A percentile compares a stretch with the other conserved stretches of the same genome.
phyloP scores from a whole-genome alignment of 2,888 invertebrate species.

The Clistopyga incitator region DNA sequence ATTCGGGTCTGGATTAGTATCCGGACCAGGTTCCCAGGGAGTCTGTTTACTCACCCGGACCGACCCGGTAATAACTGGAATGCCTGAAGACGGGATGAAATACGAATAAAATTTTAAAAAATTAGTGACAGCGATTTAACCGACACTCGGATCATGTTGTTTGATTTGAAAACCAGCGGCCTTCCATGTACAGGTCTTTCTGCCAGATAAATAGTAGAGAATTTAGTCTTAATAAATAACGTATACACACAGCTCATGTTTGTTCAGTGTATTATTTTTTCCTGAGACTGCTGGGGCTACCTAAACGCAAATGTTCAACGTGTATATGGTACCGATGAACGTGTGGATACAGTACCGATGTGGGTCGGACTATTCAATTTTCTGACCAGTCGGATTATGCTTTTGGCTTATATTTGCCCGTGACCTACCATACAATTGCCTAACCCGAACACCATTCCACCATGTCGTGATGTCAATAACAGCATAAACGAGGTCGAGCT shows the following conservation, averaged over 20 bases:
- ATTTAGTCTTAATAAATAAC: constrained; percentile 12
- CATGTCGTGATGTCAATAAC: no score
- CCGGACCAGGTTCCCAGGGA: no score
- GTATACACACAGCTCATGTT: neutral
- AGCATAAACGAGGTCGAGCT: no score
- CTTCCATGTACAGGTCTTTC: constrained; percentile 41
- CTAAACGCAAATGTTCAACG: constrained; percentile 15
- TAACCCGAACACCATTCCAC: no score
- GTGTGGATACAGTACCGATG: constrained; percentile 43
- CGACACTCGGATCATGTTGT: constrained; percentile 43
- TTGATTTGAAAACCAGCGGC: constrained; percentile 56
- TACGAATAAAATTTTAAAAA: no score
- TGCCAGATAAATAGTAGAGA: constrained; percentile 38
- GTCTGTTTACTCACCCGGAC: no score
- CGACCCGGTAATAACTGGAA: no score
- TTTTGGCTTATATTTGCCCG: no score
- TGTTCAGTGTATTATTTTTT: constrained; percentile 18
- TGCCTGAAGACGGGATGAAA: no score
- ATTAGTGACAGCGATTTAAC: constrained; percentile 25
- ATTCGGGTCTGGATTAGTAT: no score
- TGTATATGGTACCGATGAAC: constrained; percentile 61
- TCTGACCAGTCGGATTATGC: no score
- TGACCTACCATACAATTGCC: no score
- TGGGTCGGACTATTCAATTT: constrained; percentile 39
- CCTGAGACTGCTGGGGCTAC: constrained; percentile 50